Evolutionary conservation across 2,113 vertebrate species (phyloP), one percentile per base, ranked within the genome.

Genomic region (Tretioscincus oriximinensis): DNA sequence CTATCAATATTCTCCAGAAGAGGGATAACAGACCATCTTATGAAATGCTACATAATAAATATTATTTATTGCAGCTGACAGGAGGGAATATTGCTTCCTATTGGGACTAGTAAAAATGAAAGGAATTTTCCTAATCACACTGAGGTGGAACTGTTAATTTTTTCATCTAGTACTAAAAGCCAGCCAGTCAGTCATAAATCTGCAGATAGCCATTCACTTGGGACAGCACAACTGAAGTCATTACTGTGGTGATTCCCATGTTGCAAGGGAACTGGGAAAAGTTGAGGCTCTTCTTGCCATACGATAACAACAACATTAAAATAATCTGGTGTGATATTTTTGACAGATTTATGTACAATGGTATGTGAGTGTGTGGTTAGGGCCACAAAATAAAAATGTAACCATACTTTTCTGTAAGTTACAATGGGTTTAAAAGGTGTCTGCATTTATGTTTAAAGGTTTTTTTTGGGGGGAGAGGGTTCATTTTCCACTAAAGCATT

Each of bases 31-130:
- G 29, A 9, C 29, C 22, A 68, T 78, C 65, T 68, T 49, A 54
- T 68, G 49, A 78, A 78, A 69, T 26, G 16, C 58, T 35, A 29
- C 28, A 78, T 24, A 69, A 69, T 69, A 78, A 78, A 58, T 29
- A 71, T 54, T 28, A 11, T n/a, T 41, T 63, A n/a, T 49, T 45
- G 14, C 61, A 47, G 3, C 14, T 8, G 24, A n/a, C 26, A 21
- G 21, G 26, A 22, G 61, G 31, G 26, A 65, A 47, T 31, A 72
- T 45, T 72, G 26, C 21, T 80, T 73, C 61, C 45, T 73, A 7
- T 35, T 80, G n/a, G 26, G 45, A 8, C 8, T 60, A 2, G 9
- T 51, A 60, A 58, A 69, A 68, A 9, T 28, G 26, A 64, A 70
- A 26, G 54, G 5, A 54, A 70, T 70, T 78, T 28, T 60, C 66